phyloP scores from a whole-genome alignment of 1,140 invertebrate species.

The Armadillidium nasatum region DNA sequence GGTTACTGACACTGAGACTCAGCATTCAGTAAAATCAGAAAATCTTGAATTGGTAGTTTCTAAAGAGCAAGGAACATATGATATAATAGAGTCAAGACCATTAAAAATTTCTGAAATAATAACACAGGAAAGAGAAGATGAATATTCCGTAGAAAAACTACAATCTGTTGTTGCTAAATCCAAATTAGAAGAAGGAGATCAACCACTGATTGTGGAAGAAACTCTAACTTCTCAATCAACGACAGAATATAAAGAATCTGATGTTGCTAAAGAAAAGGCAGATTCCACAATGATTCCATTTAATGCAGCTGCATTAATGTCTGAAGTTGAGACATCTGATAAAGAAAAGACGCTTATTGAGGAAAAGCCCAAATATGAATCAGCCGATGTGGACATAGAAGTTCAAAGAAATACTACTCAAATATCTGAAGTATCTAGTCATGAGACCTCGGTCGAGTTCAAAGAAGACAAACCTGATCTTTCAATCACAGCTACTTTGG shows the following conservation, averaged over 20 bases:
- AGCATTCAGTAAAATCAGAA: conserved; percentile 23
- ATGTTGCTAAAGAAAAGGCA: conserved; percentile 27
- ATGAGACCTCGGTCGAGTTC: conserved; percentile 29
- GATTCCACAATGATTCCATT: conserved; percentile 31
- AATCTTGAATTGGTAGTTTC: conserved; percentile 20
- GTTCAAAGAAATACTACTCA: conserved; percentile 27
- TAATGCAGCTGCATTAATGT: conserved; percentile 37
- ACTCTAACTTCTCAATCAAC: conserved; percentile 25
- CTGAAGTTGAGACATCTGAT: conserved; percentile 37
- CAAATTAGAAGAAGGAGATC: conserved; percentile 24
- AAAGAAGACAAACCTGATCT: neutral
- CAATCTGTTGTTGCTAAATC: conserved; percentile 28
- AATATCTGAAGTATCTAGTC: conserved; percentile 36
- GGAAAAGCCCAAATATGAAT: conserved; percentile 25
- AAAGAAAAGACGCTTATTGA: conserved; percentile 38
- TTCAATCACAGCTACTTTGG: conserved; percentile 28
- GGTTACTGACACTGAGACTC: conserved; percentile 47
- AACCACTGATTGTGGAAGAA: conserved; percentile 34
- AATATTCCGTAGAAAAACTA: conserved; percentile 51
- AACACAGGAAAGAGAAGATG: conserved; percentile 52
- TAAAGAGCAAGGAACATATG: conserved; percentile 33
- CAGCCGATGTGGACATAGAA: conserved; percentile 28
- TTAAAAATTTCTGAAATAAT: conserved; percentile 52
- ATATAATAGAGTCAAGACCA: conserved; percentile 31
- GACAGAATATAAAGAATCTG: conserved; percentile 26